Evolutionary conservation across 2,888 invertebrate genomes (phyloP).

Genomic region (Pollenia amentaria): DNA sequence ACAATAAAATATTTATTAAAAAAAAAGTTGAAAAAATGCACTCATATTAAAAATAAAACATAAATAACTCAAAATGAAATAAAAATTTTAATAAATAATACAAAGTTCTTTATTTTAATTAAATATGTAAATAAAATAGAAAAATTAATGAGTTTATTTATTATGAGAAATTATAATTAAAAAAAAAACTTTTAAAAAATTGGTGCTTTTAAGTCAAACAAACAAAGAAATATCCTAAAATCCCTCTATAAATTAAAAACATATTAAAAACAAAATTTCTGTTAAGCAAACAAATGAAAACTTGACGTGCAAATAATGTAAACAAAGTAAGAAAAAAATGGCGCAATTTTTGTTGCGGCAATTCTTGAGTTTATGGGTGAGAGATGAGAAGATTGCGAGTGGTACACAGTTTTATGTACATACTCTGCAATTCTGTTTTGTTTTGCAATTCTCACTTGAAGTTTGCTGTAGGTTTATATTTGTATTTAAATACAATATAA

Average conservation of each 20-base stretch:
- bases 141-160: slow-evolving; percentile 3
- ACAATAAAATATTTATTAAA: slow-evolving; percentile 39
- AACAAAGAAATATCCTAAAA: slow-evolving; percentile 8
- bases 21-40: slow-evolving; percentile 44
- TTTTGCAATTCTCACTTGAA: no score
- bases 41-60: slow-evolving; percentile 50
- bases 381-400: no score
- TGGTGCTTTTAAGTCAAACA: slow-evolving; percentile 53
- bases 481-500: no score
- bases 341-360: no score
- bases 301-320: neutral
- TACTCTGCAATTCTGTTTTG: no score
- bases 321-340: slow-evolving; percentile 3
- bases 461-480: no score
- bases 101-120: neutral
- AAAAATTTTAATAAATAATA: no score
- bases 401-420: no score
- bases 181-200: slow-evolving; percentile 35
- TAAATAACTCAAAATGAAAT: slow-evolving; percentile 33
- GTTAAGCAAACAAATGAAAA: neutral
- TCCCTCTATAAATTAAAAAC: neutral
- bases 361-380: no score
- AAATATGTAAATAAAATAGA: neutral
- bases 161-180: slow-evolving; percentile 15
- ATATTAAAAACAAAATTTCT: neutral